Evolutionary conservation across 2,888 invertebrate species (phyloP).

Genomic region (Tanytarsus gracilentus): DNA sequence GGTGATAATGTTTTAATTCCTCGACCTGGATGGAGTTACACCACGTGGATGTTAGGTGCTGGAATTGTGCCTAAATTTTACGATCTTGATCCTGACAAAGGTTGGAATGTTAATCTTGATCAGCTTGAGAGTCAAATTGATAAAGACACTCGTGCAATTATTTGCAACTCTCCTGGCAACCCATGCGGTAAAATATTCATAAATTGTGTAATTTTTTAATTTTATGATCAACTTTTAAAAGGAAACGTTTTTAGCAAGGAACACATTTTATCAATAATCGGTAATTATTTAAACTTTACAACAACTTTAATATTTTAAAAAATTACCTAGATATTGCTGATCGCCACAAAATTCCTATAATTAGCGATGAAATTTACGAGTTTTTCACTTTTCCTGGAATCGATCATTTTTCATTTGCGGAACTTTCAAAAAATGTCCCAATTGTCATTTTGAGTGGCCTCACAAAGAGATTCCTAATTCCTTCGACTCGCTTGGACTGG

Average conservation of each 20-base stretch:
- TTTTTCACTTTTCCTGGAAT: slow-evolving; percentile 82
- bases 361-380: slow-evolving; percentile 98
- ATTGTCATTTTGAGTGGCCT: slow-evolving; percentile 90
- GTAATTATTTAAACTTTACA: no score
- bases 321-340: slow-evolving; percentile 70
- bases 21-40: slow-evolving; percentile 71
- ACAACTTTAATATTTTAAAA: no score
- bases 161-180: slow-evolving; percentile 96
- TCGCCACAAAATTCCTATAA: slow-evolving; percentile 73
- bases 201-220: background rate
- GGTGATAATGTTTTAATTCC: slow-evolving; percentile 81
- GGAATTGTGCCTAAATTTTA: slow-evolving; percentile 73
- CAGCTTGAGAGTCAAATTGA: slow-evolving; percentile 86
- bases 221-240: background rate
- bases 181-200: slow-evolving; percentile 71
- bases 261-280: background rate
- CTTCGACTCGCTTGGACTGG: slow-evolving; percentile 98
- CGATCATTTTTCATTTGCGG: slow-evolving; percentile 72
- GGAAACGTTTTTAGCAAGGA: no score
- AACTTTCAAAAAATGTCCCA: slow-evolving; percentile 79
- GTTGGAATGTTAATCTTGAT: slow-evolving; percentile 84
- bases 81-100: slow-evolving; percentile 62
- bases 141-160: slow-evolving; percentile 77
- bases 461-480: slow-evolving; percentile 90
- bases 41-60: slow-evolving; percentile 67